A percentile compares a stretch with the other conserved stretches of the same genome.
These are phyloP conservation scores for Psix sp. DNA, from an alignment of 1,140 invertebrate species.

Conservation along the genomic window DNA sequence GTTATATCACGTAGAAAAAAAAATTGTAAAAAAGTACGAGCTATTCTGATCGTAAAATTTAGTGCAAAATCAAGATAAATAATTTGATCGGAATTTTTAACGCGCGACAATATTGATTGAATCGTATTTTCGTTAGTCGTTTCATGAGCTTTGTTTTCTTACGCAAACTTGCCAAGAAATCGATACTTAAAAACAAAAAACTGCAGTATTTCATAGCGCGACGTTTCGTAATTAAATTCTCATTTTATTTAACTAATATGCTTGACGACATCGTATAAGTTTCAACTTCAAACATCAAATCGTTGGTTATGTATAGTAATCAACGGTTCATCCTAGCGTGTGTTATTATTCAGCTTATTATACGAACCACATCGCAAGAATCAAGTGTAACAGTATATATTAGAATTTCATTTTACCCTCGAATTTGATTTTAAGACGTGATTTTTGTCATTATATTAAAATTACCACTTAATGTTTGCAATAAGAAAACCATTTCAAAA, in stretches of 20 bases:
- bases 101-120: background rate
- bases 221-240: slow-evolving; percentile 32
- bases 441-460: too few relatives aligned
- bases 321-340: slow-evolving; percentile 17
- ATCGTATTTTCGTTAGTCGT: background rate
- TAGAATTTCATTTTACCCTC: slow-evolving; percentile 49
- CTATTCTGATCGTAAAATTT: slow-evolving; percentile 19
- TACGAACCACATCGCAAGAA: slow-evolving; percentile 6
- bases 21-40: slow-evolving; percentile 6
- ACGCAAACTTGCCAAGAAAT: too few relatives aligned
- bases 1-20: slow-evolving; percentile 39
- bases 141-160: too few relatives aligned
- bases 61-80: slow-evolving; percentile 19
- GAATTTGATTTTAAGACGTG: slow-evolving; percentile 23
- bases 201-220: slow-evolving; percentile 12
- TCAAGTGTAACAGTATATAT: slow-evolving; percentile 35
- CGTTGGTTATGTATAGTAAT: slow-evolving; percentile 32
- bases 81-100: slow-evolving; percentile 14
- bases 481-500: too few relatives aligned
- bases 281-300: slow-evolving; percentile 36
- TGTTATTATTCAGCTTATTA: slow-evolving; percentile 21
- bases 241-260: slow-evolving; percentile 22
- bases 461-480: too few relatives aligned
- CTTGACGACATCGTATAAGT: slow-evolving; percentile 21
- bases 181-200: slow-evolving; percentile 9